Evolutionary conservation across 2,888 invertebrate species (phyloP).

Genomic region (Frankliniella intonsa): DNA sequence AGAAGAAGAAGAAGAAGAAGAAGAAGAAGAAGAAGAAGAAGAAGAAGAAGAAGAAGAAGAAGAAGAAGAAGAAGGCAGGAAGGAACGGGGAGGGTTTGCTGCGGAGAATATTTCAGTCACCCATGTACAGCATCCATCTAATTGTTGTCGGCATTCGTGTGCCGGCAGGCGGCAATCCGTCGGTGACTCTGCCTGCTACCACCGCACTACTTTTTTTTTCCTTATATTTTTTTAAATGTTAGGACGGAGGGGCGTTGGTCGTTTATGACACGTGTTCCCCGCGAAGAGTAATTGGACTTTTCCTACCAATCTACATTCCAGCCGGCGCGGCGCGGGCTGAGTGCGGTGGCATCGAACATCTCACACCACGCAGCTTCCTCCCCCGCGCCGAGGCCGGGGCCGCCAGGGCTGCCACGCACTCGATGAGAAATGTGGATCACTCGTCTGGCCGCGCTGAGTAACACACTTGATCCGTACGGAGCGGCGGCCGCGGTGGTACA

Average conservation of each 20-base stretch:
- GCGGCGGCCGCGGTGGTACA: no score
- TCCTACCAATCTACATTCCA: conserved; percentile 20
- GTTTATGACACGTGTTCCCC: background rate
- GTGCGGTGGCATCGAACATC: conserved; percentile 2
- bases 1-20: no score
- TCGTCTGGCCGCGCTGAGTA: background rate
- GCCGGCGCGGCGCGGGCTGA: background rate
- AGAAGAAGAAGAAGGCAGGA: background rate
- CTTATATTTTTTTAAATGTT: background rate
- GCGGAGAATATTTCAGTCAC: background rate
- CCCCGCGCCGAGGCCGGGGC: background rate
- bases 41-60: background rate
- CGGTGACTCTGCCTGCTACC: background rate
- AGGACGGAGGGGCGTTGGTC: background rate
- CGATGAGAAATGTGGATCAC: conserved; percentile 14
- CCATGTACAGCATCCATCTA: conserved; percentile 4
- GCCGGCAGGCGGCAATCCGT: background rate
- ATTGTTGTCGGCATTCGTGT: background rate
- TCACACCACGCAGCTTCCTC: background rate
- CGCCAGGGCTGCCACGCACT: background rate
- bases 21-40: no score
- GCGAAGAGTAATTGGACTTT: conserved; percentile 17
- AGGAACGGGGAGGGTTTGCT: background rate
- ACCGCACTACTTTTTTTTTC: background rate
- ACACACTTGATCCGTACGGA: background rate